Evolutionary conservation across 2,797 vertebrate species (phyloP).

Genomic region (Sebastolobus altivelis): DNA sequence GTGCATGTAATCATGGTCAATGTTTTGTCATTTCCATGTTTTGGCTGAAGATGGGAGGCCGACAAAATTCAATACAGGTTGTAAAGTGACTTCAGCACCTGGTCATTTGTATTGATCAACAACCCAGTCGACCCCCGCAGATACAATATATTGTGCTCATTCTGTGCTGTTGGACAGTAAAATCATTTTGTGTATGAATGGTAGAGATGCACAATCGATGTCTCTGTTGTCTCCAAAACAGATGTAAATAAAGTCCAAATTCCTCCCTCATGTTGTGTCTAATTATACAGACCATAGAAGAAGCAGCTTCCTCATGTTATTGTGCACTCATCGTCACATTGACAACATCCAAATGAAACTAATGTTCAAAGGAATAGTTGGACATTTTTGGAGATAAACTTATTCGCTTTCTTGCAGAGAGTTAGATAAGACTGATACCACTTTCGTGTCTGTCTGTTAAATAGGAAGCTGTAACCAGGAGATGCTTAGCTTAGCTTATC

Average conservation of each 20-base stretch:
- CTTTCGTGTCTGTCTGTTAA: background rate
- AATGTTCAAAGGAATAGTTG: background rate
- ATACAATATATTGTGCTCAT: conserved; percentile 21
- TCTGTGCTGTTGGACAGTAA: conserved; percentile 17
- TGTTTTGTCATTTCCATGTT: conserved; percentile 1
- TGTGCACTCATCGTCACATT: background rate
- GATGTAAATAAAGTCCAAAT: background rate
- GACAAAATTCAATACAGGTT: background rate
- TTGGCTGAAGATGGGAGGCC: background rate
- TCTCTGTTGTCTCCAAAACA: conserved; percentile 1
- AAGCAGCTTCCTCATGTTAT: background rate
- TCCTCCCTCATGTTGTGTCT: background rate
- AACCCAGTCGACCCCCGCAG: background rate
- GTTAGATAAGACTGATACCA: too few species aligned
- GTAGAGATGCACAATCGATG: conserved; percentile 16
- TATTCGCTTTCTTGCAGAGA: too few species aligned
- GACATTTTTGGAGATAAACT: too few species aligned
- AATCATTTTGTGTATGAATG: conserved; percentile 14
- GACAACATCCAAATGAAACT: background rate
- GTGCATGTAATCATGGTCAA: too few species aligned
- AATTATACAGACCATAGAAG: background rate
- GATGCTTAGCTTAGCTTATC: background rate
- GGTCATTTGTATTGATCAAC: conserved; percentile 25
- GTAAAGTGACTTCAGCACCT: conserved; percentile 23
- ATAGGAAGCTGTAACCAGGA: background rate